Evolutionary conservation across 2,113 vertebrate genomes (phyloP).

Genomic region (Daphoenositta chrysoptera): DNA sequence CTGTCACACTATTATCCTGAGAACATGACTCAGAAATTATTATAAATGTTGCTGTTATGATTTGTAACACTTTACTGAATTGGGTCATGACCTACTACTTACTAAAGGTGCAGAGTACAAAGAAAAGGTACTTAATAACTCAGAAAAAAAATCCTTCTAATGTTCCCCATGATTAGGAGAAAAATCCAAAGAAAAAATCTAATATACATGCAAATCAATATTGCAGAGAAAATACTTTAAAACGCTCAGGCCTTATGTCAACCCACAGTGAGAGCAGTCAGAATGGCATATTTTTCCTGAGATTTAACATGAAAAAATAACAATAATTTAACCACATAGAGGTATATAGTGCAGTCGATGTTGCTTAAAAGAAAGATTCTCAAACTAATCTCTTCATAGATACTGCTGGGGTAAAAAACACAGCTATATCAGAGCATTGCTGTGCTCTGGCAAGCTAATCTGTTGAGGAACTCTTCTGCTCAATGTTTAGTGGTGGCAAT

Average conservation of each 20-base stretch:
- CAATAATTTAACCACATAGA: neutral
- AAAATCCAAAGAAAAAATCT: conserved; percentile 4
- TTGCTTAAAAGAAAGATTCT: neutral
- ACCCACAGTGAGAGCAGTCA: neutral
- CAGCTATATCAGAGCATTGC: neutral
- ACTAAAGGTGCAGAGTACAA: neutral
- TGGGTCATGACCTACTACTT: neutral
- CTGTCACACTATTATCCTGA: neutral
- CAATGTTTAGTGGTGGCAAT: neutral
- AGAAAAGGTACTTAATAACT: neutral
- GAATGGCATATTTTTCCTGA: neutral
- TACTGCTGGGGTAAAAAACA: neutral
- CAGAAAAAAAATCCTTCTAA: neutral
- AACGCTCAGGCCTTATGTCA: neutral
- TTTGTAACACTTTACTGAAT: neutral
- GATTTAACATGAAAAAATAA: neutral
- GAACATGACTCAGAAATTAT: neutral
- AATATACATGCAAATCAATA: conserved; percentile 4
- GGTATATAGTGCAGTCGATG: neutral
- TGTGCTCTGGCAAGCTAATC: neutral
- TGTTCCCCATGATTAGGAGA: neutral
- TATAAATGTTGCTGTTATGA: neutral
- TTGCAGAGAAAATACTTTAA: neutral
- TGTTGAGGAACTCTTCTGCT: neutral
- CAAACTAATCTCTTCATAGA: neutral